These are phyloP conservation scores for Coptodon bakossiorum DNA, from an alignment of 2,113 vertebrate genomes.

Conservation along the genomic window DNA sequence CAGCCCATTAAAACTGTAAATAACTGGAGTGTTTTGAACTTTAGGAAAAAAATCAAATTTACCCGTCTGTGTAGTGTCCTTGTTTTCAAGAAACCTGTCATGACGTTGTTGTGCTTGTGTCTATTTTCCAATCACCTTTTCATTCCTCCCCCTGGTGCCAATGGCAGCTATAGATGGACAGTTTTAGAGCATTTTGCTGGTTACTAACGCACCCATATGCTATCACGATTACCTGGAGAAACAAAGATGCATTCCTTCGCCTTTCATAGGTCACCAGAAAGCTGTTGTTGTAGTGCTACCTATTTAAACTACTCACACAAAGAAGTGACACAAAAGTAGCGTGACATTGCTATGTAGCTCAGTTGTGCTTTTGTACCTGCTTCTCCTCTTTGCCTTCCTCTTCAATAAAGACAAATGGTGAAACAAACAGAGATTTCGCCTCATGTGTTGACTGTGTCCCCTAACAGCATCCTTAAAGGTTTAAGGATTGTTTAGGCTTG, in stretches of 20 bases:
- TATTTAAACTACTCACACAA: neutral
- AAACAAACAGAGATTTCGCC: neutral
- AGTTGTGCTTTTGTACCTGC: slow-evolving; percentile 47
- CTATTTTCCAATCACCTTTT: neutral
- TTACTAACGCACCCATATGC: neutral
- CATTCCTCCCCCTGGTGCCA: neutral
- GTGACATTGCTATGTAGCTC: slow-evolving; percentile 31
- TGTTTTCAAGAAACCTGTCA: neutral
- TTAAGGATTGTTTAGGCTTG: neutral
- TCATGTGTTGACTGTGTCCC: neutral
- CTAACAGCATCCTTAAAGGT: neutral
- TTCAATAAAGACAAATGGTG: slow-evolving; percentile 49
- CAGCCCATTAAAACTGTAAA: neutral
- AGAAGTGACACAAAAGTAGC: slow-evolving; percentile 14
- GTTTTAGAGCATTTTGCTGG: neutral
- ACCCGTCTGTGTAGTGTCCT: neutral
- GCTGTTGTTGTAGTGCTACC: neutral
- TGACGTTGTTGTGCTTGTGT: neutral
- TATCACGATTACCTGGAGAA: neutral
- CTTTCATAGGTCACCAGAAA: neutral
- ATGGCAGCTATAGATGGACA: slow-evolving; percentile 48
- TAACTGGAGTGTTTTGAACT: neutral
- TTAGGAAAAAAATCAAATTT: neutral
- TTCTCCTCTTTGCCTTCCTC: slow-evolving; percentile 1
- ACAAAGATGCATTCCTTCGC: neutral